phyloP scores from a whole-genome alignment of 2,888 invertebrate species.

The Petrolisthes cinctipes region DNA sequence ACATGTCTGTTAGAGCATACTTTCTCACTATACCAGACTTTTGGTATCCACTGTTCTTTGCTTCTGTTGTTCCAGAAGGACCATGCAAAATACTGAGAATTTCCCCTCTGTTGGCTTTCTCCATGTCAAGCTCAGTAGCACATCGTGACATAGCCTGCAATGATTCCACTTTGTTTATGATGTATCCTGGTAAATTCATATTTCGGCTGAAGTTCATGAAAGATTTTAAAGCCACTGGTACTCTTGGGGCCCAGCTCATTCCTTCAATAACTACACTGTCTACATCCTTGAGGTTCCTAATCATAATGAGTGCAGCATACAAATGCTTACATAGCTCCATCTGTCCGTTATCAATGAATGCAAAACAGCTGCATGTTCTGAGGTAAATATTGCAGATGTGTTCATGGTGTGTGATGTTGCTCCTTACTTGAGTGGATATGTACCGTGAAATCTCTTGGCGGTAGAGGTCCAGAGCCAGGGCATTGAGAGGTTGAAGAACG shows the following conservation, averaged over 20 bases:
- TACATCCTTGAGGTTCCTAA: constrained; percentile 18
- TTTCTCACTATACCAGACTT: constrained; percentile 8
- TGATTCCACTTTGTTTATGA: constrained; percentile 22
- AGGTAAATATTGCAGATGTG: constrained; percentile 30
- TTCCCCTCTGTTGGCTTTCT: constrained; percentile 12
- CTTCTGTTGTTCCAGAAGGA: not conserved
- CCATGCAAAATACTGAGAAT: constrained; percentile 15
- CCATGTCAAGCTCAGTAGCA: constrained; percentile 19
- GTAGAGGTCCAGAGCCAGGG: constrained; percentile 25
- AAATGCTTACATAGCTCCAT: constrained; percentile 21
- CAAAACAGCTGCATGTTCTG: constrained; percentile 7
- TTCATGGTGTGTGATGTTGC: constrained; percentile 21
- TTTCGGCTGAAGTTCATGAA: constrained; percentile 29
- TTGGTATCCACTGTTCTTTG: constrained; percentile 2
- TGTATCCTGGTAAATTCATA: constrained; percentile 10
- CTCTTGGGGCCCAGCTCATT: constrained; percentile 7
- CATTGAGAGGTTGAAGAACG: not conserved
- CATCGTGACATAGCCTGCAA: constrained; percentile 2
- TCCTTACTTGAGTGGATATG: constrained; percentile 6
- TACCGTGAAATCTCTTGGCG: constrained; percentile 17
- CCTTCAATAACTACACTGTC: constrained; percentile 16
- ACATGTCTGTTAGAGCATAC: constrained; percentile 23
- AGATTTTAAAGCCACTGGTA: constrained; percentile 22
- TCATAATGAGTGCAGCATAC: constrained; percentile 25
- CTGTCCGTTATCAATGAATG: constrained; percentile 26